Conservation (phyloP, 2,888 invertebrate genomes). For the Chirona hameri region DNA sequence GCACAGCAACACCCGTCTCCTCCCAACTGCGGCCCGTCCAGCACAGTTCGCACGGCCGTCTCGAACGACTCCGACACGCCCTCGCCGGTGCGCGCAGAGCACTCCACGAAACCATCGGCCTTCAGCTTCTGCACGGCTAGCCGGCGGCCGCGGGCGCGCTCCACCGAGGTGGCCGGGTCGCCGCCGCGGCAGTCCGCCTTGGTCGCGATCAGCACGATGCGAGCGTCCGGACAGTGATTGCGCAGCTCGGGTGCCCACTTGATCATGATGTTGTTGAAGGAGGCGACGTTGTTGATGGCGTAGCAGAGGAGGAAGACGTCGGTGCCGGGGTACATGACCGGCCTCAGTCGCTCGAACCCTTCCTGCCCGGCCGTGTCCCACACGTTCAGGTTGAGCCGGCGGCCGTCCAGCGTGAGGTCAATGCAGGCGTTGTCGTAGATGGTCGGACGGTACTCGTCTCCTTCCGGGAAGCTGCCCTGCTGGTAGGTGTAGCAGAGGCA, state of each 20-base stretch:
- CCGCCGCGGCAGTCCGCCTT: conserved; percentile 69
- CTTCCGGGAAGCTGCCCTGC: neutral
- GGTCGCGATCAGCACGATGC: conserved; percentile 77
- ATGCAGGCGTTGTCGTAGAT: neutral
- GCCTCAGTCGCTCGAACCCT: conserved; percentile 3
- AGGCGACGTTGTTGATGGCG: conserved; percentile 71
- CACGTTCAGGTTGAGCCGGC: neutral
- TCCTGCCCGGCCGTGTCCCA: conserved; percentile 8
- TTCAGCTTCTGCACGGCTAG: conserved; percentile 61
- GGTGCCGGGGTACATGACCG: conserved; percentile 49
- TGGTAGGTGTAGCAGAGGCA: neutral
- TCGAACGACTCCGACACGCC: conserved; percentile 72
- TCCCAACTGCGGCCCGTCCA: conserved; percentile 42
- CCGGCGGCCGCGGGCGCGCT: conserved; percentile 62
- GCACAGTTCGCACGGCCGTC: conserved; percentile 68
- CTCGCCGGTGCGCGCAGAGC: conserved; percentile 71
- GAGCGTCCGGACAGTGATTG: conserved; percentile 71
- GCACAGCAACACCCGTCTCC: neutral
- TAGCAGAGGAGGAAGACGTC: conserved; percentile 83
- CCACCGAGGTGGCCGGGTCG: conserved; percentile 38
- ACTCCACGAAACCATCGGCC: conserved; percentile 72
- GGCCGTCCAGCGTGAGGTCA: neutral
- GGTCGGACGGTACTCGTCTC: neutral
- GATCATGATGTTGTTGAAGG: conserved; percentile 74
- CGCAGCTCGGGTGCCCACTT: conserved; percentile 86